Evolutionary conservation across 2,113 vertebrate species (phyloP).

Genomic region (Arenaria interpres): DNA sequence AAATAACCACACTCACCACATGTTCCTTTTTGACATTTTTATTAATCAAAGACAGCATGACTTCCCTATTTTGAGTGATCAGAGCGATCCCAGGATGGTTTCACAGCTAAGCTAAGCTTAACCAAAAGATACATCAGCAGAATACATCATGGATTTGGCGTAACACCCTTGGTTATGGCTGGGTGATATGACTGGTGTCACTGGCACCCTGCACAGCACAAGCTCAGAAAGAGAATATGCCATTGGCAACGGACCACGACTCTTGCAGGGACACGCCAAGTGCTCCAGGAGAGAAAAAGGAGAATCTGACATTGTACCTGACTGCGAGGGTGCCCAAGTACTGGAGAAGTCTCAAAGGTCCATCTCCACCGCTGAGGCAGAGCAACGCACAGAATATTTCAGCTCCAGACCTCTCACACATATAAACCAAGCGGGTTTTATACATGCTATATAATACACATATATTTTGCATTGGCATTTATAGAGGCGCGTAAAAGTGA

Average conservation of each 20-base stretch:
- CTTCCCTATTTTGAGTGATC: not conserved
- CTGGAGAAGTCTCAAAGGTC: not conserved
- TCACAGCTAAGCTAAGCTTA: not conserved
- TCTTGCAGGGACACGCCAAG: not conserved
- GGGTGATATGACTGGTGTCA: not conserved
- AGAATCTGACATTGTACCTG: not conserved
- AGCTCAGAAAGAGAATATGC: not conserved
- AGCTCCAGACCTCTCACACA: not conserved
- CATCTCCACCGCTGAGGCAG: not conserved
- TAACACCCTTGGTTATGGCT: not conserved
- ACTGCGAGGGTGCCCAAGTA: not conserved
- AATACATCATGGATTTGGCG: not conserved
- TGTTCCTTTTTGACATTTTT: conserved; percentile 38
- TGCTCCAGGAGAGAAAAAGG: not conserved
- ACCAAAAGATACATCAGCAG: not conserved
- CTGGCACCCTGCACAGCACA: not conserved
- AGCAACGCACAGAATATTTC: not conserved
- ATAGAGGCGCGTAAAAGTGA: not conserved
- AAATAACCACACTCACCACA: not conserved
- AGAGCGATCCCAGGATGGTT: not conserved
- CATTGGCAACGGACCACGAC: not conserved
- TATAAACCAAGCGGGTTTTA: not conserved
- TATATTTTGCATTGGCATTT: not conserved
- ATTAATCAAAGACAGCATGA: conserved; percentile 28
- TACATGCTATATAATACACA: conserved; percentile 6